phyloP scores from a whole-genome alignment of 2,888 invertebrate genomes.

The Standfussiana lucernea region DNA sequence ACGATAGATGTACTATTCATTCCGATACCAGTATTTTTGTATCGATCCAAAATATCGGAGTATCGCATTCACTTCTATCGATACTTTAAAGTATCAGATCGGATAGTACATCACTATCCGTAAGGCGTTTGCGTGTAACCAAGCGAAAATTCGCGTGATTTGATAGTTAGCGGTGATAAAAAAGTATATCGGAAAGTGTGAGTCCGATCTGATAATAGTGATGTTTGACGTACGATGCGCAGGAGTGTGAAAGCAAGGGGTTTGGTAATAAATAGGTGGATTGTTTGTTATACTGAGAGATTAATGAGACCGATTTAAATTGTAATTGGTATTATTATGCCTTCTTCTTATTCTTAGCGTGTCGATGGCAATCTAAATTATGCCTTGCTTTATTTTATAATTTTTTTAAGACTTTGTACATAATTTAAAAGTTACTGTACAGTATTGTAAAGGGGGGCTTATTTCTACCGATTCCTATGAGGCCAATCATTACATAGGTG shows the following conservation, averaged over 20 bases:
- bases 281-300: background rate
- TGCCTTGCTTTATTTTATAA: background rate
- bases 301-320: background rate
- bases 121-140: slow-evolving; percentile 55
- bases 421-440: background rate
- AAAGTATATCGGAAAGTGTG: slow-evolving; percentile 58
- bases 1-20: background rate
- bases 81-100: background rate
- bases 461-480: background rate
- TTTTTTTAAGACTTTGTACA: too few species aligned
- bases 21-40: background rate
- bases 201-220: slow-evolving; percentile 56
- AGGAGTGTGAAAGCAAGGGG: slow-evolving; percentile 23
- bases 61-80: background rate
- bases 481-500: background rate
- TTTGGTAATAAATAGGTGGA: slow-evolving; percentile 10
- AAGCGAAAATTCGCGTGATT: slow-evolving; percentile 66
- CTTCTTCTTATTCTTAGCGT: too few species aligned
- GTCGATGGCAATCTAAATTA: too few species aligned
- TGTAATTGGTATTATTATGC: too few species aligned
- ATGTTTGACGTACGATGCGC: slow-evolving; percentile 38
- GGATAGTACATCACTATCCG: background rate
- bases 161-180: slow-evolving; percentile 50
- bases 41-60: background rate
- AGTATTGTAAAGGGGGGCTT: background rate